Percentiles rank a stretch among this genome's conserved stretches.
phyloP scores from a whole-genome alignment of 64 coral and sea anemone genomes.

The Trachythela sp. region DNA sequence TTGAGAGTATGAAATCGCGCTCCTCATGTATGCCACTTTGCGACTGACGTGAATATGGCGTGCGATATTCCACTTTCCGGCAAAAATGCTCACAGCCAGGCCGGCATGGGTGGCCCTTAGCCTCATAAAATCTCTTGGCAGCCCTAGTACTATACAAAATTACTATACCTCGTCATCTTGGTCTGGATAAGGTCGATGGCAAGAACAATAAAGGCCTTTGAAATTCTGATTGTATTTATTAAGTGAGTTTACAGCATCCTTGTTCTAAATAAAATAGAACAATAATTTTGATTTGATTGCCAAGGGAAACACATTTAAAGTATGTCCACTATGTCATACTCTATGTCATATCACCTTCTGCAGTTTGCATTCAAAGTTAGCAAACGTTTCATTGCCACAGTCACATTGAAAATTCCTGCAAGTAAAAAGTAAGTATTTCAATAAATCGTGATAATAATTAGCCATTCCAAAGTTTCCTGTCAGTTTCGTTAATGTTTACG shows the following conservation, averaged over 20 bases:
- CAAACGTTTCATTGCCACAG: constrained; percentile 84
- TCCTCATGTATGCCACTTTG: too few species aligned
- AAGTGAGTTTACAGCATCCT: constrained; percentile 56
- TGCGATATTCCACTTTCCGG: too few species aligned
- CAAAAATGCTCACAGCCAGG: too few species aligned
- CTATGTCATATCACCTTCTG: constrained; percentile 49
- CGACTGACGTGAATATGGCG: too few species aligned
- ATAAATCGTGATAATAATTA: not conserved
- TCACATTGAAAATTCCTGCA: constrained; percentile 86
- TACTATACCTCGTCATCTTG: constrained; percentile 90
- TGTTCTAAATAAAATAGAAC: constrained; percentile 32
- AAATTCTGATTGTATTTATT: constrained; percentile 93
- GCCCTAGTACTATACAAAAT: too few species aligned
- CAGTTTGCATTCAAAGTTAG: constrained; percentile 64
- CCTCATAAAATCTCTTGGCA: too few species aligned
- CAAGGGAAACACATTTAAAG: not conserved
- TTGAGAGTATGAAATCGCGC: too few species aligned
- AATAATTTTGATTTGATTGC: not conserved
- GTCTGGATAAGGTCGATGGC: constrained; percentile 88
- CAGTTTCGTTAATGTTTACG: too few species aligned
- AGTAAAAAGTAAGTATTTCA: not conserved
- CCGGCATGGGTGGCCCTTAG: too few species aligned
- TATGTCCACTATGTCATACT: not conserved
- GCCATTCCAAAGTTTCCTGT: too few species aligned
- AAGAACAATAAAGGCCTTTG: constrained; percentile 81